Percentiles rank a stretch among this genome's conserved stretches.
Evolutionary conservation across 1,140 invertebrate species (phyloP).

Genomic region (Drosophila rhopaloa): DNA sequence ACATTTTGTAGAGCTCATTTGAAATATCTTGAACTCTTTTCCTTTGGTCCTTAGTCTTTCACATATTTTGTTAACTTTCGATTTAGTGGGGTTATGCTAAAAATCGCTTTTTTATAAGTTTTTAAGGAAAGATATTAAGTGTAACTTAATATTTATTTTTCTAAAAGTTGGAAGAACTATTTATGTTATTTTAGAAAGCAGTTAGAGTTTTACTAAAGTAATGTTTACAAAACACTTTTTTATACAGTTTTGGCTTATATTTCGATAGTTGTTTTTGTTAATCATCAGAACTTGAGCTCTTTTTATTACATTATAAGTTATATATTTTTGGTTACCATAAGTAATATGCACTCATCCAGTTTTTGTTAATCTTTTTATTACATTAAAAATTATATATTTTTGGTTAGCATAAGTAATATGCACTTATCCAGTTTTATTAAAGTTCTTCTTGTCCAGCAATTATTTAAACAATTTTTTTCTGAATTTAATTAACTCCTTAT

Average conservation of each 20-base stretch:
- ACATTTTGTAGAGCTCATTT: constrained; percentile 77
- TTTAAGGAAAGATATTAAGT: not conserved
- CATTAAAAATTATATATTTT: not conserved
- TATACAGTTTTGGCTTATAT: too few relatives aligned
- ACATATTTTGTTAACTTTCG: constrained; percentile 25
- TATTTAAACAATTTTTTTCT: not conserved
- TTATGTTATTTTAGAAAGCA: too few relatives aligned
- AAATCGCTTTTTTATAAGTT: not conserved
- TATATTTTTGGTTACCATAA: not conserved
- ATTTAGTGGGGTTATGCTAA: not conserved
- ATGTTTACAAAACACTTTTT: too few relatives aligned
- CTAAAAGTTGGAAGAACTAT: too few relatives aligned
- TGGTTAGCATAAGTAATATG: too few relatives aligned
- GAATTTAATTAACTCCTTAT: not conserved
- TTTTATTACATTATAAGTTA: not conserved
- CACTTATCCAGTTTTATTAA: not conserved
- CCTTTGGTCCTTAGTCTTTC: constrained; percentile 5
- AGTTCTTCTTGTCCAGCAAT: not conserved
- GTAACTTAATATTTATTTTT: not conserved
- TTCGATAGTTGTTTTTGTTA: too few relatives aligned
- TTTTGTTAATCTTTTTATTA: not conserved
- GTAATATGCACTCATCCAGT: too few relatives aligned
- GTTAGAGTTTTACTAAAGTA: too few relatives aligned
- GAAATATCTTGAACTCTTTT: constrained; percentile 8
- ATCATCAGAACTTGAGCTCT: too few relatives aligned